phyloP scores from a whole-genome alignment of 2,113 vertebrate species.

The Lasiurus cinereus region DNA sequence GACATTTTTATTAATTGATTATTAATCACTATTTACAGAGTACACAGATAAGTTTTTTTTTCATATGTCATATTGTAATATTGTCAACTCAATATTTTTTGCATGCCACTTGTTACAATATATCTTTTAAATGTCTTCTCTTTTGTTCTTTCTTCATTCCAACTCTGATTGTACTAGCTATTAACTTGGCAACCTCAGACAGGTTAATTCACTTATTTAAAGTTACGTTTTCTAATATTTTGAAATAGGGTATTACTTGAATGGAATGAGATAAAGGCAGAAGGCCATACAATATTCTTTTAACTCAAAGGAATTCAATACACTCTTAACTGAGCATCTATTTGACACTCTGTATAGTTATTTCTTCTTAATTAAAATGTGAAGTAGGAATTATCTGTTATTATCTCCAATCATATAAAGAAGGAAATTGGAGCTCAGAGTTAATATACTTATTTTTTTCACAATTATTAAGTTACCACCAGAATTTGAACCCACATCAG shows the following conservation, averaged over 20 bases:
- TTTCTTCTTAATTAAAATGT: neutral
- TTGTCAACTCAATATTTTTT: neutral
- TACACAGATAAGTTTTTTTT: neutral
- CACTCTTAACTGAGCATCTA: neutral
- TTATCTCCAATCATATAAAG: neutral
- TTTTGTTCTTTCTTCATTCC: neutral
- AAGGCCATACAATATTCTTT: neutral
- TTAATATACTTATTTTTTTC: neutral
- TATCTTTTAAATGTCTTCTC: neutral
- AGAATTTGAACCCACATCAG: neutral
- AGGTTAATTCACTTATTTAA: neutral
- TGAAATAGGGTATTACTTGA: neutral
- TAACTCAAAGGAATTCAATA: neutral
- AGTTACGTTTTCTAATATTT: neutral
- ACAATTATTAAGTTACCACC: neutral
- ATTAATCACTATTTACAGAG: neutral
- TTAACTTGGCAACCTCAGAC: neutral
- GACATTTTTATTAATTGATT: neutral
- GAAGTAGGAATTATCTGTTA: neutral
- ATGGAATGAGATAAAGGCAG: neutral
- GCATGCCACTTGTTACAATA: neutral
- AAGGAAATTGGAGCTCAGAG: neutral
- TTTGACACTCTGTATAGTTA: neutral
- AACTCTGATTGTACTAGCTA: neutral
- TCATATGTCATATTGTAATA: neutral